phyloP scores from a whole-genome alignment of 2,113 vertebrate species.

The Lagenorhynchus albirostris region DNA sequence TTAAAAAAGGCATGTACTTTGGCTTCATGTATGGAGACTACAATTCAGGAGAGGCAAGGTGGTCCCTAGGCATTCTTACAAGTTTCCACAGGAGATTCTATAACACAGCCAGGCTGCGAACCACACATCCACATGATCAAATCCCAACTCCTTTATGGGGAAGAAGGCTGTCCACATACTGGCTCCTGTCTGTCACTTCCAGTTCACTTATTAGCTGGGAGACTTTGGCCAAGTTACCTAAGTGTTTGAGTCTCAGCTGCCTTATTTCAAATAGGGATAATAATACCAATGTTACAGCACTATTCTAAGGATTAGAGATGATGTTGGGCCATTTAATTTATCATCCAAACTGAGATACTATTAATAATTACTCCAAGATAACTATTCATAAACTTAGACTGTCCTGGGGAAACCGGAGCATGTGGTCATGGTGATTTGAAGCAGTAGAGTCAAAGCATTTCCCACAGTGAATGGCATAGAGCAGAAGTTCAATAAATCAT shows the following conservation, averaged over 20 bases:
- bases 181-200: background rate
- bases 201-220: background rate
- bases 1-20: background rate
- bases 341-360: background rate
- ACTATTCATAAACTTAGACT: background rate
- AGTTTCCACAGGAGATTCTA: background rate
- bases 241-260: background rate
- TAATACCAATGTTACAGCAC: background rate
- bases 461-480: background rate
- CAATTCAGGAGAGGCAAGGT: background rate
- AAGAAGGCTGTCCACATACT: background rate
- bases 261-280: background rate
- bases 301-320: background rate
- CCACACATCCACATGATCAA: background rate
- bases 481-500: background rate
- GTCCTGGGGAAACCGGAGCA: background rate
- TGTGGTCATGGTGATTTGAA: background rate
- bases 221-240: background rate
- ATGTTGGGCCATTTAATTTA: background rate
- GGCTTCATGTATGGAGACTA: background rate
- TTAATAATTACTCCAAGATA: background rate
- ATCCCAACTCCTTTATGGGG: background rate
- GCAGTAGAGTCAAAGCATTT: background rate
- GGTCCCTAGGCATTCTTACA: background rate
- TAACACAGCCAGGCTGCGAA: background rate